phyloP scores from a whole-genome alignment of 2,113 vertebrate genomes.

The Aldabrachelys gigantea region DNA sequence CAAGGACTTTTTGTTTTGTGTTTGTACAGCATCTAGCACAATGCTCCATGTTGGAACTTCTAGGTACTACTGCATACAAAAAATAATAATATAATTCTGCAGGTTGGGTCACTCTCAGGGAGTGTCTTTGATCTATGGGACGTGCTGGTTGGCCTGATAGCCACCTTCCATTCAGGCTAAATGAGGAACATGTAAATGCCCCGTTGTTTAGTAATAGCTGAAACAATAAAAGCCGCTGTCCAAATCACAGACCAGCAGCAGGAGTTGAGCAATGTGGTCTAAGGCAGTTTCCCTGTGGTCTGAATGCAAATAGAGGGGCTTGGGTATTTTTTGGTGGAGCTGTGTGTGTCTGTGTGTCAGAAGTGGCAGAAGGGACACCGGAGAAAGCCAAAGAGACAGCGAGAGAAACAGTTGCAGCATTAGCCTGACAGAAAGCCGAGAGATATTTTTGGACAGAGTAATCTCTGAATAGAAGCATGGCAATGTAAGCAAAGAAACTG shows the following conservation, averaged over 20 bases:
- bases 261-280: neutral
- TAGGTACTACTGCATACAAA: neutral
- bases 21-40: neutral
- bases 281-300: neutral
- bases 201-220: slow-evolving; percentile 2
- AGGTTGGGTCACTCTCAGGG: neutral
- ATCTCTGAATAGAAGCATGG: neutral
- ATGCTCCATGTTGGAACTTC: neutral
- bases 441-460: neutral
- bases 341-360: neutral
- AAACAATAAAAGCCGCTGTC: neutral
- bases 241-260: neutral
- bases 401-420: neutral
- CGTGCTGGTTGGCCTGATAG: neutral
- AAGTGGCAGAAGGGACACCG: neutral
- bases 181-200: neutral
- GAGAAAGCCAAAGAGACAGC: neutral
- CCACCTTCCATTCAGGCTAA: neutral
- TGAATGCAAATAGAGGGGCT: neutral
- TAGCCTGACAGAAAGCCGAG: neutral
- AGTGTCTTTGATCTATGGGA: neutral
- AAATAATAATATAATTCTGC: neutral
- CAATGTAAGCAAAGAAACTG: neutral
- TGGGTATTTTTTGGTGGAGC: neutral
- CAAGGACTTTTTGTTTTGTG: neutral